These are phyloP conservation scores for Meriones psammophilus DNA, from an alignment of 2,797 vertebrate species.

Conservation along the genomic window DNA sequence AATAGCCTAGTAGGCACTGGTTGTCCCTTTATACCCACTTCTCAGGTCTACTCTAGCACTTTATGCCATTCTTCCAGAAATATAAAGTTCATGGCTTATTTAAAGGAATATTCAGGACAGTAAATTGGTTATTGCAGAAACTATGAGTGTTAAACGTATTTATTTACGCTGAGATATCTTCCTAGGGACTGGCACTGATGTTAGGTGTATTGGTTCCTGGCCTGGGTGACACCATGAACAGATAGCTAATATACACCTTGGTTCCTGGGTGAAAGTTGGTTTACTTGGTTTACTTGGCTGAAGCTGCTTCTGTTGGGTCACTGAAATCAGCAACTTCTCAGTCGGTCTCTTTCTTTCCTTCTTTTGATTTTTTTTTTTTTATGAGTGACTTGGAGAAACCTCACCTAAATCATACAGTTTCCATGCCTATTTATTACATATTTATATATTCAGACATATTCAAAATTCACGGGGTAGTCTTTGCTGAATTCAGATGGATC, in stretches of 20 bases:
- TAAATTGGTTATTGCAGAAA: not conserved
- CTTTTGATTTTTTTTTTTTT: not conserved
- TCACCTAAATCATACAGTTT: not conserved
- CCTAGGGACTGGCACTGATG: not conserved
- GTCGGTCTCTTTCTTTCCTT: not conserved
- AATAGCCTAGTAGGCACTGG: not conserved
- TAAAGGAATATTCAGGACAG: not conserved
- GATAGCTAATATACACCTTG: not conserved
- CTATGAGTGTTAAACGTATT: not conserved
- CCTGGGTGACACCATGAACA: fast-evolving
- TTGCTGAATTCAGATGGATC: not conserved
- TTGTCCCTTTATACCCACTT: fast-evolving
- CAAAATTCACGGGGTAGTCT: not conserved
- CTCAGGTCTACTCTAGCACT: not conserved
- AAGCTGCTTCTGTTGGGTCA: not conserved
- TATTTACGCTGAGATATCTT: not conserved
- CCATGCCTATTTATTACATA: not conserved
- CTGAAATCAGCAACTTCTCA: not conserved
- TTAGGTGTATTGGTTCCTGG: not conserved
- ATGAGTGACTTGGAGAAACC: not conserved
- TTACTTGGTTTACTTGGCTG: not conserved
- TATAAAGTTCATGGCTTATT: not conserved
- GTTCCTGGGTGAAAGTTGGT: not conserved
- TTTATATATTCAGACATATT: not conserved
- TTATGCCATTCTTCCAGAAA: not conserved